A percentile compares a stretch with the other conserved stretches of the same genome.
These are phyloP conservation scores for Drosophila rubida DNA, from an alignment of 2,888 invertebrate genomes.

Conservation along the genomic window DNA sequence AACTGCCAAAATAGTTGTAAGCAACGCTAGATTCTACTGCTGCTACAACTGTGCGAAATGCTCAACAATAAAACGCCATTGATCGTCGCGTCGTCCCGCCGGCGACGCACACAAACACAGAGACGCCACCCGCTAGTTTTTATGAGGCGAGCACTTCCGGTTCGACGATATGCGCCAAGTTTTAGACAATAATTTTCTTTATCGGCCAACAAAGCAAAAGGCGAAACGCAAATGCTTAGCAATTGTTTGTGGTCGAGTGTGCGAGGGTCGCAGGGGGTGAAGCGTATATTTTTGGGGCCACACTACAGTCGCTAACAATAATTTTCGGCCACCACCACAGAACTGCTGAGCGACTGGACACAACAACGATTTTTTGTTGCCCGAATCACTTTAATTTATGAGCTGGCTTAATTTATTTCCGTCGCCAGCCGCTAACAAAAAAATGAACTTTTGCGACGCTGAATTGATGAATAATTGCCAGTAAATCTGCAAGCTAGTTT, in stretches of 20 bases:
- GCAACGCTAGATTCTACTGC: neutral
- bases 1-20: slow-evolving; percentile 75
- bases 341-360: slow-evolving; percentile 46
- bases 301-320: slow-evolving; percentile 19
- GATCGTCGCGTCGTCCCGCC: slow-evolving; percentile 66
- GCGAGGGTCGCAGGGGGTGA: slow-evolving; percentile 1
- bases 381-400: slow-evolving; percentile 70
- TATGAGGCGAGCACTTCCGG: slow-evolving; percentile 75
- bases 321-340: slow-evolving; percentile 58
- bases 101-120: slow-evolving; percentile 51
- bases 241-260: slow-evolving; percentile 26
- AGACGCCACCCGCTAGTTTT: slow-evolving; percentile 71
- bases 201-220: slow-evolving; percentile 64
- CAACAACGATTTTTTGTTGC: slow-evolving; percentile 48
- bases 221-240: slow-evolving; percentile 74
- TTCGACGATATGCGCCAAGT: slow-evolving; percentile 75
- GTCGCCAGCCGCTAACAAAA: slow-evolving; percentile 18
- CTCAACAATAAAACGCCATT: slow-evolving; percentile 74
- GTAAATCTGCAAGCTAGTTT: slow-evolving; percentile 29
- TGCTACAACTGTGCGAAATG: slow-evolving; percentile 69
- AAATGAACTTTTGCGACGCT: neutral
- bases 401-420: slow-evolving; percentile 79
- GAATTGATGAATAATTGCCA: slow-evolving; percentile 39
- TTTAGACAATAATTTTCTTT: slow-evolving; percentile 79
- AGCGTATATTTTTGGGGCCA: slow-evolving; percentile 9